phyloP scores from a whole-genome alignment of 2,888 invertebrate species.

The Sycophila texana region DNA sequence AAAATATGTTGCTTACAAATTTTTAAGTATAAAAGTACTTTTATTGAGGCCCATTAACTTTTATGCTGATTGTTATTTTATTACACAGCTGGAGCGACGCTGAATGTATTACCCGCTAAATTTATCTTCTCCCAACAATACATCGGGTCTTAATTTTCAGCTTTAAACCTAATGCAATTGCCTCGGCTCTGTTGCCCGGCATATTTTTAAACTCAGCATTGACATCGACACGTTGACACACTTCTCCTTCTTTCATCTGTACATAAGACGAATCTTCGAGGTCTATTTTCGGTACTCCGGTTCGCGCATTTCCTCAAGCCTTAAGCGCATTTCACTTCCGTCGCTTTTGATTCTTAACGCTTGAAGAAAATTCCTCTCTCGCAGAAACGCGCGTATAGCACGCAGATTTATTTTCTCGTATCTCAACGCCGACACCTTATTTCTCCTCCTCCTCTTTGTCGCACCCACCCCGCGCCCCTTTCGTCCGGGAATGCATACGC shows the following conservation, averaged over 20 bases:
- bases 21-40: neutral
- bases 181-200: neutral
- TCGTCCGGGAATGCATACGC: constrained; percentile 52
- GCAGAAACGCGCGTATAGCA: neutral
- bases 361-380: neutral
- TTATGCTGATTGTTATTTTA: neutral
- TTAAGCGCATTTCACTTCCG: neutral
- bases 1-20: neutral
- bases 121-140: too few relatives aligned
- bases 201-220: constrained; percentile 31
- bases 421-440: neutral
- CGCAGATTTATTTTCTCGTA: neutral
- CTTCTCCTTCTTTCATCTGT: constrained; percentile 30
- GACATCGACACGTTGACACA: constrained; percentile 33
- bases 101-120: neutral
- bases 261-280: constrained; percentile 14
- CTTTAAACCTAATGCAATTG: constrained; percentile 7
- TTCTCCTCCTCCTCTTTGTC: neutral
- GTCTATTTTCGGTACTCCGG: constrained; percentile 24
- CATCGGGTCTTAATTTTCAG: neutral
- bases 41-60: neutral
- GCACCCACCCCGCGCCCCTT: neutral
- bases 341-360: neutral
- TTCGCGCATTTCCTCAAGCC: neutral
- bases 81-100: neutral